Percentiles rank a stretch among this genome's conserved stretches.
These are phyloP conservation scores for Himalopsyche japonica DNA, from an alignment of 2,888 invertebrate genomes.

Conservation along the genomic window DNA sequence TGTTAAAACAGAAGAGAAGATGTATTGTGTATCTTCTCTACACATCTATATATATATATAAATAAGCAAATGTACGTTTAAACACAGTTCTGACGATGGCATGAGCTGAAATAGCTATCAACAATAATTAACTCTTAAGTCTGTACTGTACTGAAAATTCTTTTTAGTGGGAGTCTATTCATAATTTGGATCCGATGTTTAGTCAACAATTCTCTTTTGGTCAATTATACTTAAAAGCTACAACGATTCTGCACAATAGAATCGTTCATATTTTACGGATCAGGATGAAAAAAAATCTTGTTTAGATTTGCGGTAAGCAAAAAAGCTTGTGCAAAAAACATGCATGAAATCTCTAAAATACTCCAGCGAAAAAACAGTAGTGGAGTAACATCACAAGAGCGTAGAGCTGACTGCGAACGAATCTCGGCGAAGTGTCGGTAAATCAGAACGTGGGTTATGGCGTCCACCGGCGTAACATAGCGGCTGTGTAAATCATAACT, in stretches of 20 bases:
- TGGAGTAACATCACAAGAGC: neutral
- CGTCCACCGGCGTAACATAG: slow-evolving; percentile 10
- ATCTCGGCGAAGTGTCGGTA: neutral
- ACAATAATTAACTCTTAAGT: no score
- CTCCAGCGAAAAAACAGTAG: neutral
- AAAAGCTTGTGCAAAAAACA: neutral
- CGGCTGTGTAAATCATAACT: slow-evolving; percentile 22
- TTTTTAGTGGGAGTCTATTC: no score
- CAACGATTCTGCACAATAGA: neutral
- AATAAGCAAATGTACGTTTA: no score
- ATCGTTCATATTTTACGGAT: neutral
- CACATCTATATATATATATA: no score
- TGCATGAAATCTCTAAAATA: neutral
- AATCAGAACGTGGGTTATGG: slow-evolving; percentile 15
- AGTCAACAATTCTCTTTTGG: no score
- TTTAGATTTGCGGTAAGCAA: neutral
- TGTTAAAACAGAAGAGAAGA: no score
- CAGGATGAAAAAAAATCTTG: neutral
- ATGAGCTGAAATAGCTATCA: no score
- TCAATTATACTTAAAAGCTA: no score
- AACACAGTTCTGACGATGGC: no score
- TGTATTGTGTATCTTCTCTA: no score
- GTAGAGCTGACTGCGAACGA: neutral
- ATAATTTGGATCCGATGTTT: no score
- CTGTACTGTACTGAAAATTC: no score